Percentiles rank a stretch among this genome's conserved stretches.
Evolutionary conservation across 2,888 invertebrate species (phyloP).

Genomic region (Marasmarcha lunaedactyla): DNA sequence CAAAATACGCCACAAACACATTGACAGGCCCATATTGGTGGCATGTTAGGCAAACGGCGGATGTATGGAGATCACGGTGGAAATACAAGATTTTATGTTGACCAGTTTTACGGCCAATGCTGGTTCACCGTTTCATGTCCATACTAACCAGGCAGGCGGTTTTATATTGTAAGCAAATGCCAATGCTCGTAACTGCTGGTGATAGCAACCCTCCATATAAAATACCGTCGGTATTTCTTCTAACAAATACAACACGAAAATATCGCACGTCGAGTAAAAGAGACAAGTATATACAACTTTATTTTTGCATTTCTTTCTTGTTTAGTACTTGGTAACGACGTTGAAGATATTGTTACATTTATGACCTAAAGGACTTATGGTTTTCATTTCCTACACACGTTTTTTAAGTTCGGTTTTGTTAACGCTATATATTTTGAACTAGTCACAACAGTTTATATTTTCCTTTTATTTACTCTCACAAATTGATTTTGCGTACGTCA

Average conservation of each 20-base stretch:
- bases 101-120: neutral
- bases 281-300: neutral
- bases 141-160: constrained; percentile 11
- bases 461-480: no score
- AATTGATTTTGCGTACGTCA: no score
- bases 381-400: neutral
- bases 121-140: neutral
- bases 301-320: neutral
- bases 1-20: no score
- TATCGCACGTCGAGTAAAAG: neutral
- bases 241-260: neutral
- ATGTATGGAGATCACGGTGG: neutral
- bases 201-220: constrained; percentile 24
- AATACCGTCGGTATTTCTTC: neutral
- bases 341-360: neutral
- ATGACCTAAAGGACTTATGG: neutral
- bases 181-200: constrained; percentile 43
- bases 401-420: neutral
- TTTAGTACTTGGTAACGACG: neutral
- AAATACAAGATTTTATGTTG: neutral
- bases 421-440: no score
- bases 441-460: no score
- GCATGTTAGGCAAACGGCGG: no score
- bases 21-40: no score
- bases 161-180: constrained; percentile 57